These are phyloP conservation scores for Opisthograptis luteolata DNA, from an alignment of 2,888 invertebrate genomes.

Conservation along the genomic window DNA sequence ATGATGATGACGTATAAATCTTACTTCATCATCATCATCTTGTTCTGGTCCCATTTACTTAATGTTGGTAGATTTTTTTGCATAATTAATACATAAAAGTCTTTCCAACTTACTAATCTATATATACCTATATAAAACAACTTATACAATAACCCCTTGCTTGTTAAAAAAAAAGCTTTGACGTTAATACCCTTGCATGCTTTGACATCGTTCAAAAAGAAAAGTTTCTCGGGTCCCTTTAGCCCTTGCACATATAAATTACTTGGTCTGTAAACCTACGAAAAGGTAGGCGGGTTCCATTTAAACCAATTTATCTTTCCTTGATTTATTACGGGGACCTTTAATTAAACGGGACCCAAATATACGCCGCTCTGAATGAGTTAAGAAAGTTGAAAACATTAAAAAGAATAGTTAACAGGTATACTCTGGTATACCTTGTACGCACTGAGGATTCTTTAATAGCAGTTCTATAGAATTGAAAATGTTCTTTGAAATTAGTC, in stretches of 20 bases:
- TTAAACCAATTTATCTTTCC: conserved; percentile 68
- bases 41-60: no score
- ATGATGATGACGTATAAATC: no score
- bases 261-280: conserved; percentile 40
- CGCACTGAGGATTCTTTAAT: no score
- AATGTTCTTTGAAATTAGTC: no score
- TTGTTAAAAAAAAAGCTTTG: conserved; percentile 9
- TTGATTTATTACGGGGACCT: conserved; percentile 51
- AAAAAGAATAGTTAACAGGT: conserved; percentile 1
- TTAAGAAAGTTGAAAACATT: conserved; percentile 33
- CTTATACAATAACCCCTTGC: background rate
- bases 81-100: no score
- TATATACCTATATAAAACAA: no score
- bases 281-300: conserved; percentile 49
- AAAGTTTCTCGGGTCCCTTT: conserved; percentile 16
- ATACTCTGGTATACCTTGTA: no score
- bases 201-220: conserved; percentile 20
- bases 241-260: conserved; percentile 36
- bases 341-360: conserved; percentile 54
- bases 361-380: conserved; percentile 40
- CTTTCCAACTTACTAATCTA: no score
- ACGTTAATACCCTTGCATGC: conserved; percentile 4
- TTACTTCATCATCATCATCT: no score
- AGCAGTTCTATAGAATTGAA: no score
- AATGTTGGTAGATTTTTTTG: no score